Evolutionary conservation across 2,888 invertebrate species (phyloP).

Genomic region (Cenopis cana): DNA sequence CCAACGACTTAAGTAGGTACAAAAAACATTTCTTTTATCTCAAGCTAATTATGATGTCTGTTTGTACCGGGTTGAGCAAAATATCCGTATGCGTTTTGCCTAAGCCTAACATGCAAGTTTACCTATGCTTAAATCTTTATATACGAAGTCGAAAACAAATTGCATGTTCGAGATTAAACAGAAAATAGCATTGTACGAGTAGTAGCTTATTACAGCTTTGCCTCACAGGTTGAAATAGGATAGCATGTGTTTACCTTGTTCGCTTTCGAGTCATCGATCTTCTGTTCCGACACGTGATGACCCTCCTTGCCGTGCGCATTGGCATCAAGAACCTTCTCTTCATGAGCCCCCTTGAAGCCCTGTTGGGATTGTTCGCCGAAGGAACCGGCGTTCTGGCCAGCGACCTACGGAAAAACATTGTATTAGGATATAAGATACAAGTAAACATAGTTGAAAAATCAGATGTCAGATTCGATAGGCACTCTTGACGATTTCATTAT

Average conservation of each 20-base stretch:
- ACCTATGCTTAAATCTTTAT: too few species aligned
- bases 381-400: conserved; percentile 83
- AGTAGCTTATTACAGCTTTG: not conserved
- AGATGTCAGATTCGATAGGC: not conserved
- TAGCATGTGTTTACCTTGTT: conserved; percentile 77
- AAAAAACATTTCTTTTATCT: too few species aligned
- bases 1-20: too few species aligned
- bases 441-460: not conserved
- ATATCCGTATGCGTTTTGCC: too few species aligned
- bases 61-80: too few species aligned
- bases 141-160: too few species aligned
- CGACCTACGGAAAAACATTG: conserved; percentile 54
- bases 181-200: not conserved
- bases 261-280: conserved; percentile 84
- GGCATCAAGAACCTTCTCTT: conserved; percentile 84
- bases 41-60: too few species aligned
- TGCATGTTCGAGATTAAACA: not conserved
- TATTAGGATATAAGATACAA: not conserved
- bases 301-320: conserved; percentile 86
- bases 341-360: conserved; percentile 86
- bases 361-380: conserved; percentile 85
- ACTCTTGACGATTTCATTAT: not conserved
- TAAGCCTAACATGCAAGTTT: too few species aligned
- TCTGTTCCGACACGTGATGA: conserved; percentile 83
- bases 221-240: not conserved